Evolutionary conservation across 35 echinoderm and acorn worm genomes (phyloP).

Genomic region (Patiria miniata): DNA sequence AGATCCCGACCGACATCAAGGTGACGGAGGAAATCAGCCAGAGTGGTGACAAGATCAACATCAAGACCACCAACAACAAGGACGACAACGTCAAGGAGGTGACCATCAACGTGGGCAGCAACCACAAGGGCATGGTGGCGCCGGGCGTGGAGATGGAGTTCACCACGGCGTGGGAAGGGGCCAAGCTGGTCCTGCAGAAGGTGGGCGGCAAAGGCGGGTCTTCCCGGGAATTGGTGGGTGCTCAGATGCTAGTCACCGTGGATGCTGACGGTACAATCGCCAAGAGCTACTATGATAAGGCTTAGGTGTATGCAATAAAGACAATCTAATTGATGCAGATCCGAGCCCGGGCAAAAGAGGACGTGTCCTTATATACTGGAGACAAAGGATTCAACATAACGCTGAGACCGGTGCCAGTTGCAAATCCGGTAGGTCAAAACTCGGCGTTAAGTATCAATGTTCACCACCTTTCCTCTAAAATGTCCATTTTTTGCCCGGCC

Average conservation of each 20-base stretch:
- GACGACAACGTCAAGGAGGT: background rate
- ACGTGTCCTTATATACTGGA: too few species aligned
- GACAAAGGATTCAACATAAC: too few species aligned
- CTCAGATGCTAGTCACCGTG: background rate
- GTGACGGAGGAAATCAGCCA: background rate
- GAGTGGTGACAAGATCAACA: background rate
- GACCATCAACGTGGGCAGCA: constrained; percentile 1
- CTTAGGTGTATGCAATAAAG: background rate
- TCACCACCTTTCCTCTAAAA: too few species aligned
- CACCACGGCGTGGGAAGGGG: constrained; percentile 1
- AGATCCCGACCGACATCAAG: background rate
- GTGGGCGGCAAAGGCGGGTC: background rate
- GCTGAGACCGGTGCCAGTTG: too few species aligned
- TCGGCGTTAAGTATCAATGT: too few species aligned
- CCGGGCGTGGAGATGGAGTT: constrained; percentile 1
- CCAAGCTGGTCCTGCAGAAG: background rate
- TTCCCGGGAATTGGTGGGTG: background rate
- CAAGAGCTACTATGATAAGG: constrained; percentile 6
- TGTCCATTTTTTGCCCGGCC: too few species aligned
- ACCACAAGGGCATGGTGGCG: background rate
- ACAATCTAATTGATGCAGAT: too few species aligned
- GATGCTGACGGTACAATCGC: background rate
- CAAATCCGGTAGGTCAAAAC: too few species aligned
- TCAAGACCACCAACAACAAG: background rate
- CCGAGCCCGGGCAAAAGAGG: too few species aligned